Evolutionary conservation across 2,888 invertebrate species (phyloP), one percentile per base, ranked within the genome.

Genomic region (Synanthedon vespiformis): DNA sequence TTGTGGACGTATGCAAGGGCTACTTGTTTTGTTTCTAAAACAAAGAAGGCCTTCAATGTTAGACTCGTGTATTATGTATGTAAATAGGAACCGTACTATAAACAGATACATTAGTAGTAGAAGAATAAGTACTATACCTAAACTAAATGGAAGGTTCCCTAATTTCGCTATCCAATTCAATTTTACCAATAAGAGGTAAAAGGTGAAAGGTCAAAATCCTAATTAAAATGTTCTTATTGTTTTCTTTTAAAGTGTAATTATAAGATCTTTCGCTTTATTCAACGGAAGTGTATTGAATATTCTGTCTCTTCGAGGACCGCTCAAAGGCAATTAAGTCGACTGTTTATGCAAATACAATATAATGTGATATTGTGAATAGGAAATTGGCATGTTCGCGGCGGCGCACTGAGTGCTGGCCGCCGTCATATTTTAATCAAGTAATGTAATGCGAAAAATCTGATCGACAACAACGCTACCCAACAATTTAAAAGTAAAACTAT

Each of bases 401-500:
- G 79, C 79, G 78, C 76, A 72, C 62, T 71, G 64, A 63, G 10
- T 64, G 67, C 61, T 70, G 58, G 53, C 54, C 53, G 52, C 56
- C 56, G 67, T 67, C 66, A 64, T 68, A 67, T 68, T 70, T 74
- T 74, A 75, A 72, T 75, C 69, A 67, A 64, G 63, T 74, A 74
- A 51, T 50, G 47, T 74, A 72, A 80, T 78, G 77, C 77, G 69
- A 83, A 80, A 80, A 79, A 78, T 77, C 73, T 69, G 71, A 77
- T 75, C 68, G 68, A 76, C 64, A 34, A 68, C 72, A 75, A 73
- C 72, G 63, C 69, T 73, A 73, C 68, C 68, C 72, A 44, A 72
- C 67, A 67, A 34, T 73, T 77, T 73, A 80, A 80, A 78, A 66
- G 70, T 74, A 75, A 34, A 78, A 80, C 76, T 86, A 86, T 86